Evolutionary conservation across 1,140 invertebrate genomes (phyloP).

Genomic region (Armadillidium nasatum): DNA sequence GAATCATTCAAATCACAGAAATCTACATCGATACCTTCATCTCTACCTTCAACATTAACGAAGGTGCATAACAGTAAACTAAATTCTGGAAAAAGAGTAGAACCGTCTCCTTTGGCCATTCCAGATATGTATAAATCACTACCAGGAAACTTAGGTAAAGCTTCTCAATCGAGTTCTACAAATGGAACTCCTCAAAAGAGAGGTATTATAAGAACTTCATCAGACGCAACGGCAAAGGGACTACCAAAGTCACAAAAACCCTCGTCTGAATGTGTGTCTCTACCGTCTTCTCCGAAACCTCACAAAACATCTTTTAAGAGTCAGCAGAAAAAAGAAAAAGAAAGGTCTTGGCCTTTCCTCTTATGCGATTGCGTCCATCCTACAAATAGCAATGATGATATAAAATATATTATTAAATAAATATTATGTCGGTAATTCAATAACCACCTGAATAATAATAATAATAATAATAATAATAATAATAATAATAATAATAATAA

Average conservation of each 20-base stretch:
- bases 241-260: neutral
- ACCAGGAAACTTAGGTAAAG: too few species aligned
- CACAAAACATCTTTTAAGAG: neutral
- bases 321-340: neutral
- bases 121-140: neutral
- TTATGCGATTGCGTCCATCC: constrained; percentile 23
- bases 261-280: neutral
- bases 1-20: neutral
- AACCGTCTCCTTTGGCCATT: neutral
- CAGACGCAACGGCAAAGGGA: neutral
- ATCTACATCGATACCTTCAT: neutral
- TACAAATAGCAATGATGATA: neutral
- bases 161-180: too few species aligned
- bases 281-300: constrained; percentile 16
- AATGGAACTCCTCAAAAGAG: too few species aligned
- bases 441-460: too few species aligned
- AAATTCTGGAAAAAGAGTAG: neutral
- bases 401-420: constrained; percentile 2
- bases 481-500: too few species aligned
- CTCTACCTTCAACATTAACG: neutral
- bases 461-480: too few species aligned
- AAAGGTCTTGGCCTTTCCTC: constrained; percentile 27
- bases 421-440: too few species aligned
- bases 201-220: too few species aligned
- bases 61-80: neutral